Percentiles rank a stretch among this genome's conserved stretches.
These are phyloP conservation scores for Meteorus sp. DNA, from an alignment of 1,140 invertebrate species.

Conservation along the genomic window DNA sequence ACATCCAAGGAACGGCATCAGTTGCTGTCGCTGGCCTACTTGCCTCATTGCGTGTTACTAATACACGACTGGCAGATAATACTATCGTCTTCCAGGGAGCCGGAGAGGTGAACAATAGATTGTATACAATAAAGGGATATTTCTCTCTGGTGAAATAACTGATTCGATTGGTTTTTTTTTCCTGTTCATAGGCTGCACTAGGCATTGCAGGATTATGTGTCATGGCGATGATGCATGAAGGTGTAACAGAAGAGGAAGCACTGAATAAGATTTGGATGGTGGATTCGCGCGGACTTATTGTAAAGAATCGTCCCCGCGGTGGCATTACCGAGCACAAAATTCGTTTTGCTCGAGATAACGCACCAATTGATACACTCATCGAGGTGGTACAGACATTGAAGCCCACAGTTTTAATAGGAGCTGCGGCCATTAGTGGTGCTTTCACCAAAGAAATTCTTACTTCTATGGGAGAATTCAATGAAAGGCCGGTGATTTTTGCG, in stretches of 20 bases:
- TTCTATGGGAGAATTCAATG: constrained; percentile 78
- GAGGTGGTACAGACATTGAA: constrained; percentile 79
- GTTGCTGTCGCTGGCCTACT: constrained; percentile 90
- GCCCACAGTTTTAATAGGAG: constrained; percentile 86
- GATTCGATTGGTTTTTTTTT: not conserved
- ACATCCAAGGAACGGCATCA: constrained; percentile 90
- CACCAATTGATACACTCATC: constrained; percentile 69
- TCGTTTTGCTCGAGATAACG: constrained; percentile 73
- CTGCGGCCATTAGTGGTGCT: constrained; percentile 78
- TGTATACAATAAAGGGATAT: constrained; percentile 15
- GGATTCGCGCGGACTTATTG: constrained; percentile 76
- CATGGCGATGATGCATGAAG: constrained; percentile 85
- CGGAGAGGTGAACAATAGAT: constrained; percentile 69
- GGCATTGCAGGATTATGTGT: constrained; percentile 87
- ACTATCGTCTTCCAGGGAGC: constrained; percentile 90
- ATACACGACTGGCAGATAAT: constrained; percentile 76
- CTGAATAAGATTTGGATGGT: constrained; percentile 72
- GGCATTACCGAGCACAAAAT: constrained; percentile 75
- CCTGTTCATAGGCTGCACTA: constrained; percentile 67
- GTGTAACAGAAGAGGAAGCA: constrained; percentile 72
- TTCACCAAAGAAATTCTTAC: constrained; percentile 84
- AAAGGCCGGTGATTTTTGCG: constrained; percentile 88
- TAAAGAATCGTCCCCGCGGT: constrained; percentile 75
- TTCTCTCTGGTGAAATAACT: not conserved
- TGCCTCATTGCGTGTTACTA: constrained; percentile 78